phyloP scores from a whole-genome alignment of 1,140 invertebrate species.

The Frieseomelitta varia region DNA sequence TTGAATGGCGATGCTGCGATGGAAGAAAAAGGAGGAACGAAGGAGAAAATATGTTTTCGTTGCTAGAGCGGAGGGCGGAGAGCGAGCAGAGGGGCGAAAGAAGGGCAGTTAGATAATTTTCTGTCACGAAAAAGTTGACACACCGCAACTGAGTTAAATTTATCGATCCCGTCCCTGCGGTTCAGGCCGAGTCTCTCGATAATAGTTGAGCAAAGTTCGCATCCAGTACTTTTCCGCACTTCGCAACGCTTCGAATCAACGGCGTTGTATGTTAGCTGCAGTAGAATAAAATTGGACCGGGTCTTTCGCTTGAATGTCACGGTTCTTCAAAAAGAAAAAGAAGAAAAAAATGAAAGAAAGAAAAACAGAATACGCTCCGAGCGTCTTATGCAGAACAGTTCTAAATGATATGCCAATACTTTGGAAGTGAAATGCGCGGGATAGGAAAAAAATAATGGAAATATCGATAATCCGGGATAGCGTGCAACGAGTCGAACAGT shows the following conservation, averaged over 20 bases:
- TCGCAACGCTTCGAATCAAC: background rate
- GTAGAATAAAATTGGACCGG: background rate
- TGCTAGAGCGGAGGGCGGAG: background rate
- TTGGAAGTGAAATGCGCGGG: background rate
- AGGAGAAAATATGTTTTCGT: constrained; percentile 49
- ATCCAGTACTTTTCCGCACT: constrained; percentile 26
- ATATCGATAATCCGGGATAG: background rate
- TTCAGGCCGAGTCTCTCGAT: constrained; percentile 18
- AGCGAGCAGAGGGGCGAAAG: background rate
- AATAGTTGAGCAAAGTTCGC: constrained; percentile 29
- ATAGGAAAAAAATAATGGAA: background rate
- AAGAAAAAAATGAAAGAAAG: too few species aligned
- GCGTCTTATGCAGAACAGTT: background rate
- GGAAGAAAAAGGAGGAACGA: constrained; percentile 8
- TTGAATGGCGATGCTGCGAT: too few species aligned
- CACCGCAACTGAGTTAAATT: constrained; percentile 41
- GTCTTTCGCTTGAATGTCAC: background rate
- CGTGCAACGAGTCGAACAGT: background rate
- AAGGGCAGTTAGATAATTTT: constrained; percentile 41
- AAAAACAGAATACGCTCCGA: too few species aligned
- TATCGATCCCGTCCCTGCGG: constrained; percentile 8
- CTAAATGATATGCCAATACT: background rate
- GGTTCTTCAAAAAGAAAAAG: background rate
- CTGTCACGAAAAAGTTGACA: constrained; percentile 38
- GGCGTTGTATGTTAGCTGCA: background rate